Base-by-base conservation (phyloP, 2,113 vertebrate genomes). In the Ctenomys sociabilis region DNA sequence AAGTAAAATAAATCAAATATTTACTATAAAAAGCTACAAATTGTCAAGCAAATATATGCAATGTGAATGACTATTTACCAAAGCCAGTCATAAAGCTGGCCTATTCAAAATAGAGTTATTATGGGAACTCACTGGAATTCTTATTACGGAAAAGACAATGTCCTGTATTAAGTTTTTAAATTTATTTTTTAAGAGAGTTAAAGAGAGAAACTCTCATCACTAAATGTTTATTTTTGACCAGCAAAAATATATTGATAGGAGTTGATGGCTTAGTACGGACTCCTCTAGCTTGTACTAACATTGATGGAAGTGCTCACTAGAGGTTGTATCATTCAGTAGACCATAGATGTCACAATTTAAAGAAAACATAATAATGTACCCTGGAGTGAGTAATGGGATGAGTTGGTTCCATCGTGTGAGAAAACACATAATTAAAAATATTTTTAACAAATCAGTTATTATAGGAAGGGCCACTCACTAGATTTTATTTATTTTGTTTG, bases 181-280 rank as follows among this genome's bases (percentile, higher is more conserved):
- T 88, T 90, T 95, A 85, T 85, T 70, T 1, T 92, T 52, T 83
- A 26, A n/a, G 14, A 90, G 90, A 28, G 28, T 93, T 90, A 92
- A 37, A 78, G 2, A 64, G 59, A 80, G 59, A 90, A 54, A 6
- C 1, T 85, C 14, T 78, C 4, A 85, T 22, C 70, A 75, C 7
- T 57, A 68, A 83, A 22, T 17, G 43, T 78, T 94, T 91, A 66
- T 77, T 83, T 83, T 94, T 95, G 30, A 95, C 24, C 32, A 85
- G 54, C 13, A 43, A 91, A 49, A 19, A 83, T 26, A 94, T 26
- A 84, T 30, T 54, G 22, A 59, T 75, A 43, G n/a, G 37, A 94
- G 63, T 7, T 52, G 43, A 73, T 88, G 45, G 3, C 59, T 57
- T 85, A 32, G 52, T 85, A 94, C 88, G 87, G 24, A 86, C 12